Conservation (phyloP, 2,797 vertebrate genomes). For the Gallinago solitaria region DNA sequence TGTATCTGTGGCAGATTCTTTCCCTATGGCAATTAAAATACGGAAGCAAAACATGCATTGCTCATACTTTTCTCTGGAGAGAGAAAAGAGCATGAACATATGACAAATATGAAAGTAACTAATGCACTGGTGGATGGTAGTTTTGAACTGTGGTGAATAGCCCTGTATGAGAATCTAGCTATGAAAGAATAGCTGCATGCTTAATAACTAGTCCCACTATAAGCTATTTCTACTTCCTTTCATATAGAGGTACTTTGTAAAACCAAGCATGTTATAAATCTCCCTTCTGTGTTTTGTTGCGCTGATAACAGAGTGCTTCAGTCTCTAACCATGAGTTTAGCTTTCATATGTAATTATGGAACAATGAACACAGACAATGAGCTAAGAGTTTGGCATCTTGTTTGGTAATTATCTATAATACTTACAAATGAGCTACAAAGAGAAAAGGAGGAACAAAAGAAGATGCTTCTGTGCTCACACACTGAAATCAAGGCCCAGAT, state of each 20-base stretch:
- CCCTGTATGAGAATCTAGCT: neutral
- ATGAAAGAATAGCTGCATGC: neutral
- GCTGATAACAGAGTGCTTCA: conserved; percentile 14
- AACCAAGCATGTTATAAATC: neutral
- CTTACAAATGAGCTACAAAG: neutral
- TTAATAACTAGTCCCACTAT: neutral
- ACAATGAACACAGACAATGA: conserved; percentile 8
- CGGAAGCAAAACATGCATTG: neutral
- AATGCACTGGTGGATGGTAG: neutral
- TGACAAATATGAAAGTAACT: neutral
- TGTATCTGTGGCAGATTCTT: conserved; percentile 38
- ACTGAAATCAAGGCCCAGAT: neutral
- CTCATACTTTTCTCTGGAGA: neutral
- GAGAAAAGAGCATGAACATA: neutral
- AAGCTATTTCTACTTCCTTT: neutral
- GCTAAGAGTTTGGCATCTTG: conserved; percentile 42
- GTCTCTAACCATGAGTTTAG: conserved; percentile 28
- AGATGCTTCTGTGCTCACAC: neutral
- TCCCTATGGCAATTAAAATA: conserved; percentile 33
- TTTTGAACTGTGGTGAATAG: neutral
- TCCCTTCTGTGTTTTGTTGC: conserved; percentile 19
- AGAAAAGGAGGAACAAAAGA: conserved; percentile 3
- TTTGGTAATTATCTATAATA: conserved; percentile 29
- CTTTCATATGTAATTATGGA: conserved; percentile 47
- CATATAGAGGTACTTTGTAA: conserved; percentile 3